These are phyloP conservation scores for Dryoscopus gambensis DNA, from an alignment of 2,113 vertebrate species.

Conservation along the genomic window DNA sequence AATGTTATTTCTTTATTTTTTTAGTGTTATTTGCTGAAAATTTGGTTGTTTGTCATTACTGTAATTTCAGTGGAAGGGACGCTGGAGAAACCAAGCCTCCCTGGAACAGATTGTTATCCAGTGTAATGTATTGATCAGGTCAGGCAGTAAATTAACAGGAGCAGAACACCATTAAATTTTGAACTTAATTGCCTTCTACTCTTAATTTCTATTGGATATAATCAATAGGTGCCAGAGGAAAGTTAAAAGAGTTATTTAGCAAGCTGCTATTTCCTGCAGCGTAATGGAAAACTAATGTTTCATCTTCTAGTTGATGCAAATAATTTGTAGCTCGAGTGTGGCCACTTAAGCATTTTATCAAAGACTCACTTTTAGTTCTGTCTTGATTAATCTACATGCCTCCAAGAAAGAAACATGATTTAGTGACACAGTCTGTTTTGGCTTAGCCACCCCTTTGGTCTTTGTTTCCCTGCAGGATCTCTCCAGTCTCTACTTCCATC, in stretches of 20 bases:
- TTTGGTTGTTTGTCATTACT: slow-evolving; percentile 48
- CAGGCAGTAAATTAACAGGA: slow-evolving; percentile 81
- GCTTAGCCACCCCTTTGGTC: not conserved
- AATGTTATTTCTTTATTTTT: not conserved
- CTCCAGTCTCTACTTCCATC: not conserved
- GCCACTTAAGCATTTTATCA: slow-evolving; percentile 49
- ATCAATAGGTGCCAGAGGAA: slow-evolving; percentile 77
- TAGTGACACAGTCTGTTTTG: not conserved
- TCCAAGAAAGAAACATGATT: not conserved
- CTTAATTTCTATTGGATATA: slow-evolving; percentile 78
- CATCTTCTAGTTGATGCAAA: slow-evolving; percentile 51
- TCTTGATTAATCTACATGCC: slow-evolving; percentile 20
- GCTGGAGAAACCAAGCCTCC: slow-evolving; percentile 16
- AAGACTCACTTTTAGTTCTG: slow-evolving; percentile 17
- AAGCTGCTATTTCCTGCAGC: slow-evolving; percentile 58
- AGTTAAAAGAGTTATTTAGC: slow-evolving; percentile 75
- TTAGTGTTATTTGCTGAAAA: not conserved
- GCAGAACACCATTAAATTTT: slow-evolving; percentile 77
- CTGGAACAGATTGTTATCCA: slow-evolving; percentile 70
- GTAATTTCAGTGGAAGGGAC: slow-evolving; percentile 60
- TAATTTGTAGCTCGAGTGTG: slow-evolving; percentile 41
- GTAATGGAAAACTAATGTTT: slow-evolving; percentile 66
- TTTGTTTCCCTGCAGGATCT: not conserved
- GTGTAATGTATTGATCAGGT: slow-evolving; percentile 74
- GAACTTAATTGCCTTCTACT: slow-evolving; percentile 82